Percentiles rank a stretch among this genome's conserved stretches.
Conservation (phyloP, 1,140 invertebrate genomes). For the Tetranychus urticae region DNA sequence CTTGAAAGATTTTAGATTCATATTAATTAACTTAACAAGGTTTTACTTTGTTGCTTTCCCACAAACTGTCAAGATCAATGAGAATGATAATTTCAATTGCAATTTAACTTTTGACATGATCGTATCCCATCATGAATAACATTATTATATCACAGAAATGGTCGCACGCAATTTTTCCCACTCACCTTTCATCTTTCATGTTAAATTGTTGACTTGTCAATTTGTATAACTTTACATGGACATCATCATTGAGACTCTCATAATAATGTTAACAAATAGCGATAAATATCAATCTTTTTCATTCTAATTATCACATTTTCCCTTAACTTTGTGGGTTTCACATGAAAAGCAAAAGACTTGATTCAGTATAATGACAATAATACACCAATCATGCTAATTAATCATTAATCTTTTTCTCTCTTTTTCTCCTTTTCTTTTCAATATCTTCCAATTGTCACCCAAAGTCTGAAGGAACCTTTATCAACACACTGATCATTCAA, state of each 20-base stretch:
- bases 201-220: too few relatives aligned
- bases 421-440: not conserved
- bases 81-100: too few relatives aligned
- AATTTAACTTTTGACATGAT: not conserved
- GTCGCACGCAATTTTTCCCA: not conserved
- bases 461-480: conserved; percentile 13
- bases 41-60: too few relatives aligned
- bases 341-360: too few relatives aligned
- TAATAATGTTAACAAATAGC: too few relatives aligned
- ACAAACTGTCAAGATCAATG: not conserved
- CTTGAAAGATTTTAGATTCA: not conserved
- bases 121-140: not conserved
- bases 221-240: too few relatives aligned
- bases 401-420: not conserved
- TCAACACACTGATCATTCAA: conserved; percentile 13
- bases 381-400: not conserved
- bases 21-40: not conserved
- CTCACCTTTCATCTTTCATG: too few relatives aligned
- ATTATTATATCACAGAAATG: too few relatives aligned
- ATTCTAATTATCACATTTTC: too few relatives aligned
- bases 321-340: too few relatives aligned
- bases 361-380: not conserved
- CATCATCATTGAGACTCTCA: too few relatives aligned
- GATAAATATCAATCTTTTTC: too few relatives aligned
- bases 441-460: not conserved